Conservation (phyloP, 2,797 vertebrate species). For the Chelon auratus region DNA sequence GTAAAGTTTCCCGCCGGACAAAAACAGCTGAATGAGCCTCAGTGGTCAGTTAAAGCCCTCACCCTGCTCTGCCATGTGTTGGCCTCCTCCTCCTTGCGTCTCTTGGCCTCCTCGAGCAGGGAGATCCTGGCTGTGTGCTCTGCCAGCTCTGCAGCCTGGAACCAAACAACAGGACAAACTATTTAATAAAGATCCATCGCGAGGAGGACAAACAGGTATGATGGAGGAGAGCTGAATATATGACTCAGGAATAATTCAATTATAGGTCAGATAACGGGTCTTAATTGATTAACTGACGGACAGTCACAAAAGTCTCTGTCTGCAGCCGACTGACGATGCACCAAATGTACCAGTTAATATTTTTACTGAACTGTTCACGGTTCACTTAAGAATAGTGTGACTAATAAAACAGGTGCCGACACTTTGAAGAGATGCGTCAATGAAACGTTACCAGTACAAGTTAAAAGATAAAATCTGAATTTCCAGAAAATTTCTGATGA, state of each 20-base stretch:
- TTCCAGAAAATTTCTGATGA: too few relatives aligned
- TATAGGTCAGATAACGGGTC: too few relatives aligned
- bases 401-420: too few relatives aligned
- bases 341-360: too few relatives aligned
- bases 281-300: too few relatives aligned
- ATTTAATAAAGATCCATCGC: not conserved
- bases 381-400: too few relatives aligned
- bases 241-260: not conserved
- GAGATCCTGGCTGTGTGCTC: slow-evolving; percentile 91
- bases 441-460: slow-evolving; percentile 3
- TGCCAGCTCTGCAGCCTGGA: slow-evolving; percentile 90
- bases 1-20: not conserved
- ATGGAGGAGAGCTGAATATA: not conserved
- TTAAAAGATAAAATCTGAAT: not conserved
- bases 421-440: not conserved
- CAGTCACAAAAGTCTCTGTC: too few relatives aligned
- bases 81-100: slow-evolving; percentile 90
- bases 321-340: too few relatives aligned
- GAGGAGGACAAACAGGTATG: not conserved
- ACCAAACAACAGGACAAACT: slow-evolving; percentile 13
- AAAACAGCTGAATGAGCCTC: slow-evolving; percentile 4
- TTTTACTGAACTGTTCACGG: too few relatives aligned
- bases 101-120: slow-evolving; percentile 90
- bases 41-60: slow-evolving; percentile 59
- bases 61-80: slow-evolving; percentile 91